Conservation (phyloP, 1,140 invertebrate genomes). For the Apocrypta bakeri region DNA sequence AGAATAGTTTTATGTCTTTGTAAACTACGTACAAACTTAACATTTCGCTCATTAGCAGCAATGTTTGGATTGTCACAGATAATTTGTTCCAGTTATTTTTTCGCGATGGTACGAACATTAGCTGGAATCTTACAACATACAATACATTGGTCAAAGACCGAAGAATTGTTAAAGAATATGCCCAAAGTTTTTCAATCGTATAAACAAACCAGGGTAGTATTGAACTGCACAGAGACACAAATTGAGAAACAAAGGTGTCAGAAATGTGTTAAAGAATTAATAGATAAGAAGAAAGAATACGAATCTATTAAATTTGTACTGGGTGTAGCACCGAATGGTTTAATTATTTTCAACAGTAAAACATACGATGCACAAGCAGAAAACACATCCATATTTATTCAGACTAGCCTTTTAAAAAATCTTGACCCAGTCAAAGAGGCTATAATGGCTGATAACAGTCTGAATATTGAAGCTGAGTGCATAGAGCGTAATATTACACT, state of each 20-base stretch:
- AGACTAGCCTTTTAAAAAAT: conserved; percentile 1
- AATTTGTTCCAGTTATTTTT: conserved; percentile 12
- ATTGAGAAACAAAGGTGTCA: conserved; percentile 32
- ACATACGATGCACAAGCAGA: background rate
- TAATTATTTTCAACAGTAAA: conserved; percentile 39
- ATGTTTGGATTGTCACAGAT: conserved; percentile 18
- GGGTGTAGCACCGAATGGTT: conserved; percentile 29
- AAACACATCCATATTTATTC: background rate
- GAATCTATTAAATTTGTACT: conserved; percentile 33
- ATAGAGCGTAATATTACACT: conserved; percentile 22
- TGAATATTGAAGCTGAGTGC: conserved; percentile 37
- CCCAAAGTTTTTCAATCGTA: conserved; percentile 21
- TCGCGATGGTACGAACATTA: background rate
- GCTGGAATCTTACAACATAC: conserved; percentile 6
- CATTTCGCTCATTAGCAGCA: conserved; percentile 9
- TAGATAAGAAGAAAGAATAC: background rate
- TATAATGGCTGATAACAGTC: conserved; percentile 23
- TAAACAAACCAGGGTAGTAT: conserved; percentile 31
- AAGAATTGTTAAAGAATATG: conserved; percentile 28
- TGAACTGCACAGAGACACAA: conserved; percentile 24
- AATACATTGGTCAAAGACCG: conserved; percentile 38
- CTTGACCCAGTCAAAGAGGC: conserved; percentile 31
- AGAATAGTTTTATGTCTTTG: conserved; percentile 39
- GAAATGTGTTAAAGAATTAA: background rate
- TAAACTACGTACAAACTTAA: conserved; percentile 35